These are phyloP conservation scores for Calliopsis andreniformis DNA, from an alignment of 1,140 invertebrate genomes.

Conservation along the genomic window DNA sequence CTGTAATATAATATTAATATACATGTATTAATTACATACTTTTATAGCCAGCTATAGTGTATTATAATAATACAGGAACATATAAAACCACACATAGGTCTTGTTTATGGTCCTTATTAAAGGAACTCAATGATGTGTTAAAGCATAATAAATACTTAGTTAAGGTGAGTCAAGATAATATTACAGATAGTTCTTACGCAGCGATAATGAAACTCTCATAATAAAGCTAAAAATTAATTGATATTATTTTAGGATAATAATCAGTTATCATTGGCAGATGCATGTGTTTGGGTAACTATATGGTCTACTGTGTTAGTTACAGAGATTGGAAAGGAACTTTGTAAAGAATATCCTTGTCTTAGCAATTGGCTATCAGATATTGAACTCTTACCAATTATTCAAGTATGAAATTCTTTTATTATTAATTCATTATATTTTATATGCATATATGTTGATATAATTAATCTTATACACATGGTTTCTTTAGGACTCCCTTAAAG, in stretches of 20 bases:
- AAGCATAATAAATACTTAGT: slow-evolving; percentile 78
- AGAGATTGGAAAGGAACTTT: slow-evolving; percentile 76
- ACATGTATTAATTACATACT: slow-evolving; percentile 44
- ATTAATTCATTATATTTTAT: neutral
- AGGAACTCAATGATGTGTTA: slow-evolving; percentile 71
- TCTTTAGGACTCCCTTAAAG: slow-evolving; percentile 70
- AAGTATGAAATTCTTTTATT: slow-evolving; percentile 73
- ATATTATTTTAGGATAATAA: slow-evolving; percentile 65
- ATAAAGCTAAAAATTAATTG: slow-evolving; percentile 54
- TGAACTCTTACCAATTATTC: slow-evolving; percentile 80
- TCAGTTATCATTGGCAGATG: slow-evolving; percentile 83
- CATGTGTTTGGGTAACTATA: slow-evolving; percentile 85
- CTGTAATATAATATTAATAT: slow-evolving; percentile 20
- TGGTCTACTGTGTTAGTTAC: slow-evolving; percentile 82
- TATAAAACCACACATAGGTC: slow-evolving; percentile 70
- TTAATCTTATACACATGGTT: slow-evolving; percentile 40
- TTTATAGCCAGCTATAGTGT: slow-evolving; percentile 74
- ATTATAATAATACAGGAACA: slow-evolving; percentile 68
- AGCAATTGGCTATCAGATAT: slow-evolving; percentile 82
- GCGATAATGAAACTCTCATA: neutral
- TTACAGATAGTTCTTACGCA: neutral
- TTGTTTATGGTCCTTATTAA: slow-evolving; percentile 73
- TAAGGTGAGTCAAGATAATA: slow-evolving; percentile 63
- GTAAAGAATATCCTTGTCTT: slow-evolving; percentile 78
- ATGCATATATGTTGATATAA: slow-evolving; percentile 29